Conservation (phyloP, 2,888 invertebrate genomes). For the Mermis nigrescens region DNA sequence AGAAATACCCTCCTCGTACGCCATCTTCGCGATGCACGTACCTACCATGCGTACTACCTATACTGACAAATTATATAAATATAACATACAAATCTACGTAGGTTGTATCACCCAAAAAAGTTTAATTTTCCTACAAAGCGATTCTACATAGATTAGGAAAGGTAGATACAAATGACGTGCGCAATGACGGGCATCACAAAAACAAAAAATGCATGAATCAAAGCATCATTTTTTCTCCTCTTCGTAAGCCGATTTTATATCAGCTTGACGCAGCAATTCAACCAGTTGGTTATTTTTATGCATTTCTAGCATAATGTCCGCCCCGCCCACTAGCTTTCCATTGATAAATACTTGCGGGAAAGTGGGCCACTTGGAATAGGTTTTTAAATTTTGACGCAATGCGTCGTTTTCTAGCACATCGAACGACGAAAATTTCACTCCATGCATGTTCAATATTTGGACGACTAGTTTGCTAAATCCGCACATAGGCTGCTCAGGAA, state of each 20-base stretch:
- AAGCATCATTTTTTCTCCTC: too few relatives aligned
- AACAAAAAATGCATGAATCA: too few relatives aligned
- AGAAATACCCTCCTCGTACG: too few relatives aligned
- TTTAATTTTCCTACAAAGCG: too few relatives aligned
- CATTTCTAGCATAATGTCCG: conserved; percentile 46
- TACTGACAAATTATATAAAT: too few relatives aligned
- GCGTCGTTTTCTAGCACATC: conserved; percentile 72
- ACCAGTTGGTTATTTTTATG: neutral
- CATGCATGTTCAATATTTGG: conserved; percentile 30
- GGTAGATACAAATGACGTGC: too few relatives aligned
- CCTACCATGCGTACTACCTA: too few relatives aligned
- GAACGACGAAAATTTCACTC: conserved; percentile 55
- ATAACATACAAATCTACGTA: too few relatives aligned
- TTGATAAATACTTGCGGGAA: conserved; percentile 76
- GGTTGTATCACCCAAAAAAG: too few relatives aligned
- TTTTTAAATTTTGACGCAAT: conserved; percentile 65
- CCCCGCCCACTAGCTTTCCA: conserved; percentile 65
- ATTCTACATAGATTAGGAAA: too few relatives aligned
- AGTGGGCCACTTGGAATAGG: conserved; percentile 76
- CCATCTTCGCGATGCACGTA: too few relatives aligned
- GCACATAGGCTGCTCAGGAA: conserved; percentile 53
- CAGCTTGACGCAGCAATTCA: neutral
- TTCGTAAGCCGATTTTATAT: neutral
- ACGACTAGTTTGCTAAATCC: conserved; percentile 38
- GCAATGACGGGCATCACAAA: too few relatives aligned